These are phyloP conservation scores for Lepus oiostolus DNA, from an alignment of 2,797 vertebrate species.

Conservation along the genomic window DNA sequence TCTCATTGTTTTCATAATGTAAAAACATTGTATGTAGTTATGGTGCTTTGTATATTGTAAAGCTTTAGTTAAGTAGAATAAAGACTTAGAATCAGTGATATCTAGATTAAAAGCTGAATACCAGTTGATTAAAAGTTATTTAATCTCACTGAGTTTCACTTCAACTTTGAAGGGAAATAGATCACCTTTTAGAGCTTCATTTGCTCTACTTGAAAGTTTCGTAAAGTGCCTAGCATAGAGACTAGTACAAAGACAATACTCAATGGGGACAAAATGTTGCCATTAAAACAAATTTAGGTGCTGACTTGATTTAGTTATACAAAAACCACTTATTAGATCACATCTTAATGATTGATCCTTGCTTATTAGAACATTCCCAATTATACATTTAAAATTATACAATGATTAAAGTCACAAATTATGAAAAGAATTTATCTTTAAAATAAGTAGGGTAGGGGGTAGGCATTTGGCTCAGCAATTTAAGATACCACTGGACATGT, in stretches of 20 bases:
- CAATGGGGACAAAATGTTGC: neutral
- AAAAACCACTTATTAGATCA: conserved; percentile 1
- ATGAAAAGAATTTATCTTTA: conserved; percentile 5
- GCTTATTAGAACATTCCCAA: neutral
- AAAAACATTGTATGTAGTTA: neutral
- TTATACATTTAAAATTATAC: conserved; percentile 33
- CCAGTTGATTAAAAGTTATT: neutral
- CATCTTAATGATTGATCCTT: neutral
- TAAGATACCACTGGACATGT: too few species aligned
- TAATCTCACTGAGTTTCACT: neutral
- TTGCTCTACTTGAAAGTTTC: conserved; percentile 42
- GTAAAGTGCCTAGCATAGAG: neutral
- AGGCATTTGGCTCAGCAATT: too few species aligned
- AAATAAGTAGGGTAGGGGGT: neutral
- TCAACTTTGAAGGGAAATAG: neutral
- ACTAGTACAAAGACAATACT: neutral
- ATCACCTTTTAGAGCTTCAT: neutral
- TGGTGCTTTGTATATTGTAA: neutral
- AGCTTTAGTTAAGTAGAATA: neutral
- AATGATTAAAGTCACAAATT: neutral
- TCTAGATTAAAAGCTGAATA: neutral
- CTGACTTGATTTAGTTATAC: neutral
- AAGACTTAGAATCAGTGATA: neutral
- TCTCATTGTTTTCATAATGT: neutral
- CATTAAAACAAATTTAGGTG: neutral